A percentile compares a stretch with the other conserved stretches of the same genome.
Evolutionary conservation across 1,140 invertebrate genomes (phyloP).

Genomic region (Aphelinus atriplicis): DNA sequence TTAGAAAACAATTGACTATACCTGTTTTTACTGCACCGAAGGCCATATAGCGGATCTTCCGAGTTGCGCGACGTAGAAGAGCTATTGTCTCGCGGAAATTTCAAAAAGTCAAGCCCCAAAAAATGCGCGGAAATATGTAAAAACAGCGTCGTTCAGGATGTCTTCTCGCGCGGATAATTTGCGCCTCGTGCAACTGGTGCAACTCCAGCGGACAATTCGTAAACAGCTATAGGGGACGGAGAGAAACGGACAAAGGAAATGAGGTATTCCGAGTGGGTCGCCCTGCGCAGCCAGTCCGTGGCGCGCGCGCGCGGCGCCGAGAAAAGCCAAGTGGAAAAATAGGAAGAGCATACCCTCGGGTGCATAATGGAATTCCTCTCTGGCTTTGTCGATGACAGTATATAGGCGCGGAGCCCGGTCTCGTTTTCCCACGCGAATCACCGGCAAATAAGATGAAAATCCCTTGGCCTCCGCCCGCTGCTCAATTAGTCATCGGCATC

Average conservation of each 20-base stretch:
- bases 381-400: not conserved
- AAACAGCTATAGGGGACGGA: not conserved
- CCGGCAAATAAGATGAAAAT: constrained; percentile 19
- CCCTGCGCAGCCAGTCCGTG: not conserved
- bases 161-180: not conserved
- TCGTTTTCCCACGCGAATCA: constrained; percentile 11
- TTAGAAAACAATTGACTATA: no score
- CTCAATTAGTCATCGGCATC: constrained; percentile 19
- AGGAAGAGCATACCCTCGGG: constrained; percentile 11
- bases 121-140: no score
- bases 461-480: not conserved
- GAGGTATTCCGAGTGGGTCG: constrained; percentile 45
- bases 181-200: not conserved
- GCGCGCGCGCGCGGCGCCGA: not conserved
- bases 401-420: not conserved
- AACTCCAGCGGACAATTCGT: not conserved
- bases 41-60: no score
- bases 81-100: no score
- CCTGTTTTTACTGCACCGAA: no score
- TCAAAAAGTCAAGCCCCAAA: no score
- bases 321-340: not conserved
- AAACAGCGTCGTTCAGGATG: not conserved
- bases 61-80: no score
- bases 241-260: constrained; percentile 47
- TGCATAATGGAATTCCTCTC: constrained; percentile 35